Base-by-base conservation (phyloP, 2,797 vertebrate genomes). In the Phoxinus dragarum region DNA sequence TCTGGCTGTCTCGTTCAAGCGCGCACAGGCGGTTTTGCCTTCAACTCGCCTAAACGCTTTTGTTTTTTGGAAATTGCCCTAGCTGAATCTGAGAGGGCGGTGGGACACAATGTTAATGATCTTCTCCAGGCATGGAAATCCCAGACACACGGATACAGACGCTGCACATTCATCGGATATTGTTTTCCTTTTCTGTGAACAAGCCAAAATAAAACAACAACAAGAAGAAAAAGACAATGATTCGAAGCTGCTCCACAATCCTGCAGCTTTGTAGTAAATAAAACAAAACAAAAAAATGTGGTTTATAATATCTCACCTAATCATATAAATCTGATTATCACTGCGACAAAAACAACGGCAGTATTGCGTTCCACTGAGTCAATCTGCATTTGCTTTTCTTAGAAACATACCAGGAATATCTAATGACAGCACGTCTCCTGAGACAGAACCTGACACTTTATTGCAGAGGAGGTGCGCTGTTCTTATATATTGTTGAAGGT, bases 51-150 rank as follows among this genome's bases (percentile, higher is more conserved):
- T 88, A 90, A 89, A 91, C 91, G 91, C 91, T 91, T 92, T 93
- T 90, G 91, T 91, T 90, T 91, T 91, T 91, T 66, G 79, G 88
- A 92, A 92, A 93, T 91, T 87, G 87, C 84, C 89, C 91, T 88
- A 91, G 86, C 86, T 80, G 84, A 87, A 81, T 92, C 92, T 82
- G 85, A 91, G 89, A 92, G 91, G 91, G 88, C 92, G 84, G 91
- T 92, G 90, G 83, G 93, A 93, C 93, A 92, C 89, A 91, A 91
- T 88, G 93, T 94, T 94, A 94, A 95, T 94, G 94, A 95, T 93
- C 94, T 93, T 94, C 84, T 91, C 91, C 93, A 92, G 92, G 92
- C 91, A 91, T 90, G 91, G 93, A 94, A 94, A 93, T 92, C 91
- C 91, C 91, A 92, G 88, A 84, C 91, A 90, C 87, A 88, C 81